These are phyloP conservation scores for Tursiops truncatus DNA, from an alignment of 2,113 vertebrate species.

Conservation along the genomic window DNA sequence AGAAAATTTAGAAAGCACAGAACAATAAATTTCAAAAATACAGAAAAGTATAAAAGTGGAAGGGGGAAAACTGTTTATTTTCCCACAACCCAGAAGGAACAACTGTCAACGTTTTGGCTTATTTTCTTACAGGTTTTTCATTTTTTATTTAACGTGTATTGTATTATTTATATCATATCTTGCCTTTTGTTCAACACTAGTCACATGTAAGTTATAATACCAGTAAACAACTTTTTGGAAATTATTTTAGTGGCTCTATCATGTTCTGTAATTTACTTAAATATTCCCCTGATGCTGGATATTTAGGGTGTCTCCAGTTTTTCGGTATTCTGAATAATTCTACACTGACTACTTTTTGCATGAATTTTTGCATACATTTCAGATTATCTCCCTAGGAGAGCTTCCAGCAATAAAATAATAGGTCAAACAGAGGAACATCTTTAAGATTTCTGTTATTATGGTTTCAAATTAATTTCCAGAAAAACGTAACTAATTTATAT, in stretches of 20 bases:
- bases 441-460: neutral
- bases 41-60: neutral
- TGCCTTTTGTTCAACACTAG: constrained; percentile 31
- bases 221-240: constrained; percentile 21
- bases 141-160: neutral
- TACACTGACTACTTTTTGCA: neutral
- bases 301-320: constrained; percentile 1
- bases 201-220: neutral
- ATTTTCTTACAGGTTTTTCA: neutral
- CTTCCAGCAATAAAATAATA: constrained; percentile 52
- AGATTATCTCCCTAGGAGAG: neutral
- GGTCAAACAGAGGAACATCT: neutral
- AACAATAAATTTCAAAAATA: neutral
- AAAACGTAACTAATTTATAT: neutral
- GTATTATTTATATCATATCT: neutral
- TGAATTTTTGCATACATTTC: constrained; percentile 20
- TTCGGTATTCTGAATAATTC: neutral
- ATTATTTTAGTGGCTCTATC: neutral
- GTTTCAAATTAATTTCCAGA: constrained; percentile 34
- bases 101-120: neutral
- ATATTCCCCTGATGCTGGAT: neutral
- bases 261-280: constrained; percentile 33
- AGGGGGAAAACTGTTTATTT: neutral
- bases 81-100: neutral
- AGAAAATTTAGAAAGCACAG: neutral